A percentile compares a stretch with the other conserved stretches of the same genome.
phyloP scores from a whole-genome alignment of 2,113 vertebrate species.

The Toxotes jaculatrix region DNA sequence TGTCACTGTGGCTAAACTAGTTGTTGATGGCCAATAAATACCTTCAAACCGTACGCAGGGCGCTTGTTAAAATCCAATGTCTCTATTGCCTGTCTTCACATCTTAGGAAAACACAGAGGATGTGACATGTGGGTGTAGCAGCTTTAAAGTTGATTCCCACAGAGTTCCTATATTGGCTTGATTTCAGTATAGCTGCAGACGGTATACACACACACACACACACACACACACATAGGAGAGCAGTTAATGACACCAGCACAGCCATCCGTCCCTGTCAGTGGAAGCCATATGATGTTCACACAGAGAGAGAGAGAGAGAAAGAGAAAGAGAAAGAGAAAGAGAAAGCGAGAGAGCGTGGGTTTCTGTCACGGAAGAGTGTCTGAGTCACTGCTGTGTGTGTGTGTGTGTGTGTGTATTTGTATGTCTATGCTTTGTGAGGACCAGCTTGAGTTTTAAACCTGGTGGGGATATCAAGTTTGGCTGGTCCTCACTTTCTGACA shows the following conservation, averaged over 20 bases:
- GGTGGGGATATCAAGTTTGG: too few species aligned
- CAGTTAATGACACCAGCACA: conserved; percentile 83
- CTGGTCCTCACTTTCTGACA: not conserved
- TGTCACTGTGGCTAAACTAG: not conserved
- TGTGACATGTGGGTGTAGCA: not conserved
- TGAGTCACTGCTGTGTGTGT: conserved; percentile 49
- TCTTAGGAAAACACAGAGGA: not conserved
- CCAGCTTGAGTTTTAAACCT: not conserved
- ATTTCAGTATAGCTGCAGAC: conserved; percentile 34
- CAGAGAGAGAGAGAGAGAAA: not conserved
- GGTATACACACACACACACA: not conserved
- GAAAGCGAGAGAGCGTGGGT: conserved; percentile 31
- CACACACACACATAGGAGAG: conserved; percentile 30
- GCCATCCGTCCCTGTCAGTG: conserved; percentile 86
- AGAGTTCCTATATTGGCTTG: conserved; percentile 77
- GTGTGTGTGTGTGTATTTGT: conserved; percentile 30
- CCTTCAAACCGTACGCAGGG: not conserved
- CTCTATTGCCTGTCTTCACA: not conserved
- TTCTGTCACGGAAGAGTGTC: conserved; percentile 52
- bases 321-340: not conserved
- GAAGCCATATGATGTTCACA: conserved; percentile 88
- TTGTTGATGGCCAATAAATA: not conserved
- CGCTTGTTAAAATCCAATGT: not conserved
- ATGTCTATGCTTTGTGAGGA: not conserved
- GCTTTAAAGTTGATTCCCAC: conserved; percentile 57